Conservation (phyloP, 1,140 invertebrate genomes). For the Apis cerana region DNA sequence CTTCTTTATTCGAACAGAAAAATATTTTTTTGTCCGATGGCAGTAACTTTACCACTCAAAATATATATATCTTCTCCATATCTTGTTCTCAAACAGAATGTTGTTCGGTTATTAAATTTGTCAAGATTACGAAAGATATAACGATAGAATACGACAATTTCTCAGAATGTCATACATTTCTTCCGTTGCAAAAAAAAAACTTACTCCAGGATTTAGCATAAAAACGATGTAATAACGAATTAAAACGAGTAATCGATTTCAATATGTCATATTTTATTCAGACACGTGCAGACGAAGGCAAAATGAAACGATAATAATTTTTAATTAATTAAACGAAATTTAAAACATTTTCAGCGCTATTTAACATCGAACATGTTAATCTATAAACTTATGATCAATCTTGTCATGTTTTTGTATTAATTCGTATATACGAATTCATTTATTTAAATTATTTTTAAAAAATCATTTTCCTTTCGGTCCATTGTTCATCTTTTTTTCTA, state of each 20-base stretch:
- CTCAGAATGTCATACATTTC: not conserved
- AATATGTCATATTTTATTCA: no score
- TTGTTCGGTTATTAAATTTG: not conserved
- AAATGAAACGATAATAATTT: not conserved
- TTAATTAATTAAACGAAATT: conserved; percentile 1
- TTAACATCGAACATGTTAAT: not conserved
- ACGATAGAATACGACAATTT: not conserved
- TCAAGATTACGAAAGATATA: not conserved
- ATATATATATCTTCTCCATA: not conserved
- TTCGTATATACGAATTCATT: not conserved
- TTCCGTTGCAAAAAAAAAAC: not conserved
- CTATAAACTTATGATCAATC: not conserved
- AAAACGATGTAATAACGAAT: not conserved
- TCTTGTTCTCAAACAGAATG: conserved; percentile 20
- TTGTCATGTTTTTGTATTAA: not conserved
- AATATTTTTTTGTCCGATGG: not conserved
- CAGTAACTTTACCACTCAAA: not conserved
- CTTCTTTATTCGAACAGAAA: not conserved
- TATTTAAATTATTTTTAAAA: not conserved
- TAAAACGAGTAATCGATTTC: not conserved
- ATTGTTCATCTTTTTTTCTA: not conserved
- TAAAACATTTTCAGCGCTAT: not conserved
- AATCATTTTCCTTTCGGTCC: not conserved
- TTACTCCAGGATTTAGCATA: not conserved
- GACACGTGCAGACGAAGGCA: not conserved